Base-by-base conservation (phyloP, 2,113 vertebrate species). In the Tapirus terrestris region DNA sequence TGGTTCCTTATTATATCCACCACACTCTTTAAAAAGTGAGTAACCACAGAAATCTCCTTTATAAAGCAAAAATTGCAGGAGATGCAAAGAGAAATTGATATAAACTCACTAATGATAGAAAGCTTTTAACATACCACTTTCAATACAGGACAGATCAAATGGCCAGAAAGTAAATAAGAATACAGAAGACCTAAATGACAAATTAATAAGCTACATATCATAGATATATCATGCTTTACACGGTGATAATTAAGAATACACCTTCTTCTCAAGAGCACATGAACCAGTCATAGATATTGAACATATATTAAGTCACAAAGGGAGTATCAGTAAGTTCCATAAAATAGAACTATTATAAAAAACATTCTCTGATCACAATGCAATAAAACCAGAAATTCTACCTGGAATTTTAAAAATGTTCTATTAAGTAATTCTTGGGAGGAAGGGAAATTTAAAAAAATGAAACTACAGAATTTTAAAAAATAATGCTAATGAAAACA, bases 61-160 rank as follows among this genome's bases (percentile, higher is more conserved):
- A 48, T 88, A 72, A 88, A 70, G 39, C 48, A 79, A 87, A 87
- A 68, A 58, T 79, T 94, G 23, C 65, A 79, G 53, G 36, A 80
- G 31, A 88, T 48, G 31, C 51, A 70, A 94, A 8, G 61, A 36
- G 75, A 80, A 63, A 87, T 31, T 14, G 25, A 60, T 60, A 36
- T 88, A 43, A 33, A 65, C 45, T 39, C 80, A 70, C 39, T 45
- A 89, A 80, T 31, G 23, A 80, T 33, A 39, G 48, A 48, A 70
- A 70, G 60, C 21, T 94, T 88, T 94, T 67, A 87, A 89, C 29
- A 63, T 63, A 89, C 13, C 20, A 53, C 76, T 89, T 87, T 94
- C 56, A 89, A 33, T 36, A 72, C 43, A 89, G 81, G 33, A 63
- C 53, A 94, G 43, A 85, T 51, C 53, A 53, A 93, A 63, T 75